These are phyloP conservation scores for Heptranchias perlo DNA, from an alignment of 2,113 vertebrate genomes.

Conservation along the genomic window DNA sequence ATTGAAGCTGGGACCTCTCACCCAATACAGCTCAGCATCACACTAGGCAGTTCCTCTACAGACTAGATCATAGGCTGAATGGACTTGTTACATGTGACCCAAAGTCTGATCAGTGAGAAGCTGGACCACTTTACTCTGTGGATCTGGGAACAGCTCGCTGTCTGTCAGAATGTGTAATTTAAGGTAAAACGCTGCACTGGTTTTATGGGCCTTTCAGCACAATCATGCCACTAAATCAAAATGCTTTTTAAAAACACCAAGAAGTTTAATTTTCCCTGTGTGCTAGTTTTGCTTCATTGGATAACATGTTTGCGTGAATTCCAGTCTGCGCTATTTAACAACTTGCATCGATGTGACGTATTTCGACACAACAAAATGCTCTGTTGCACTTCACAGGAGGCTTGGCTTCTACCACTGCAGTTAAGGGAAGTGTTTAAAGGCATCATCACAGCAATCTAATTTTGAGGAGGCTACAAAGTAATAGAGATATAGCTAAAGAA, in stretches of 20 bases:
- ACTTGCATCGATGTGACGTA: neutral
- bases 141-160: neutral
- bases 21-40: neutral
- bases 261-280: too few species aligned
- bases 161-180: neutral
- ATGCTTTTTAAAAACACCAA: neutral
- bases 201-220: neutral
- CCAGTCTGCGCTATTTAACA: neutral
- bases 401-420: neutral
- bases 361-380: neutral
- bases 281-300: neutral
- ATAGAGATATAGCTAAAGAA: neutral
- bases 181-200: neutral
- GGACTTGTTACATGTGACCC: neutral
- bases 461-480: neutral
- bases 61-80: neutral
- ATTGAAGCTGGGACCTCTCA: neutral
- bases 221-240: neutral
- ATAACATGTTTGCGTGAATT: neutral
- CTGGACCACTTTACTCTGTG: neutral
- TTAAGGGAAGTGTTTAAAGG: neutral
- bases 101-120: neutral
- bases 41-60: too few species aligned
- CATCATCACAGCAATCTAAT: neutral
- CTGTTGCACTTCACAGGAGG: neutral